phyloP scores from a whole-genome alignment of 2,797 vertebrate genomes.

The Borostomias antarcticus region DNA sequence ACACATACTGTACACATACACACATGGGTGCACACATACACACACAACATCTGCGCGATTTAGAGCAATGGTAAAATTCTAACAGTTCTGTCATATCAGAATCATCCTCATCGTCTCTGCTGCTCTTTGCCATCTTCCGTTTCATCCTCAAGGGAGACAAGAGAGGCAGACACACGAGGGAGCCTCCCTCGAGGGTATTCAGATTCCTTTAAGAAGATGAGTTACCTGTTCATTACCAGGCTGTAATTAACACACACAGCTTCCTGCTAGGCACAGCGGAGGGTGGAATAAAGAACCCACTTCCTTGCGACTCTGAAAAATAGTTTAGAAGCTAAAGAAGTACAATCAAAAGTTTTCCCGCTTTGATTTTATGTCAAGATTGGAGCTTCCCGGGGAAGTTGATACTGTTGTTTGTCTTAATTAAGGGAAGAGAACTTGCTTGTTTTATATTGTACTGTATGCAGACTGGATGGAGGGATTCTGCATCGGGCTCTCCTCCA shows the following conservation, averaged over 20 bases:
- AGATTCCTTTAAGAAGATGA: constrained; percentile 53
- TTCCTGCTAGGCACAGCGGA: constrained; percentile 1
- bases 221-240: constrained; percentile 60
- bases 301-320: constrained; percentile 20
- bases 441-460: constrained; percentile 17
- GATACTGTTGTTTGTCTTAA: constrained; percentile 35
- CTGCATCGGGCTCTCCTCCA: constrained; percentile 27
- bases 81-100: too few species aligned
- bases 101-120: too few species aligned
- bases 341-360: not conserved
- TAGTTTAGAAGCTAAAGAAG: not conserved
- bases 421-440: constrained; percentile 40
- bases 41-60: too few species aligned
- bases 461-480: constrained; percentile 8
- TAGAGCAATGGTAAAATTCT: too few species aligned
- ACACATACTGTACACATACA: too few species aligned
- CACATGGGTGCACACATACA: too few species aligned
- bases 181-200: constrained; percentile 37
- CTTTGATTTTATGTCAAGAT: constrained; percentile 38
- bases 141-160: too few species aligned
- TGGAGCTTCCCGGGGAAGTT: constrained; percentile 31
- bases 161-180: constrained; percentile 50
- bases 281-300: constrained; percentile 14
- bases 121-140: too few species aligned
- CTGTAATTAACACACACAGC: constrained; percentile 59